Conservation (phyloP, 2,113 vertebrate genomes). For the Corydoras sp. region DNA sequence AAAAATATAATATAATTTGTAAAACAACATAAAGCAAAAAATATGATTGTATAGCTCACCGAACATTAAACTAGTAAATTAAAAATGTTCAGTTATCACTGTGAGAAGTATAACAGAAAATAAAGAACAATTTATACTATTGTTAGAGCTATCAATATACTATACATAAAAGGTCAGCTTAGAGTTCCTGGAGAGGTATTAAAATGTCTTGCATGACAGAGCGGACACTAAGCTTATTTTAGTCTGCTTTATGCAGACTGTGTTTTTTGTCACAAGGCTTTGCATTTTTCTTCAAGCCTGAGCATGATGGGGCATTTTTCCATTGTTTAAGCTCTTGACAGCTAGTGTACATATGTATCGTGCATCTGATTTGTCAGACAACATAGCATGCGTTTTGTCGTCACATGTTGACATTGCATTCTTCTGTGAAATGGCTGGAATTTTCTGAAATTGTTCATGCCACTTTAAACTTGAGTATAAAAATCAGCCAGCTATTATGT, state of each 20-base stretch:
- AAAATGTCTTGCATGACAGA: slow-evolving; percentile 15
- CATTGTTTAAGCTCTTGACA: not conserved
- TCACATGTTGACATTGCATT: slow-evolving; percentile 36
- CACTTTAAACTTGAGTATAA: not conserved
- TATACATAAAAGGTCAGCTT: slow-evolving; percentile 18
- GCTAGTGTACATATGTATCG: not conserved
- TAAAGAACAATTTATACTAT: no score
- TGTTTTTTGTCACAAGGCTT: slow-evolving; percentile 9
- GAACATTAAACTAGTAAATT: no score
- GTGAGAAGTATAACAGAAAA: no score
- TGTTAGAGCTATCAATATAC: not conserved
- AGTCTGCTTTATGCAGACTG: slow-evolving; percentile 11
- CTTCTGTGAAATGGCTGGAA: slow-evolving; percentile 27
- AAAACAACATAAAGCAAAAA: no score
- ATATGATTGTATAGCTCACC: no score
- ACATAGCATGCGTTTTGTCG: slow-evolving; percentile 33
- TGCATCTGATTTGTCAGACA: slow-evolving; percentile 29
- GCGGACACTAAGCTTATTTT: slow-evolving; percentile 32
- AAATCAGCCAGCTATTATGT: not conserved
- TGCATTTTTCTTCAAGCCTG: slow-evolving; percentile 10
- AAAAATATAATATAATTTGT: no score
- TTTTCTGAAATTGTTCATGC: slow-evolving; percentile 25
- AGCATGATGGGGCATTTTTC: slow-evolving; percentile 5
- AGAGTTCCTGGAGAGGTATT: slow-evolving; percentile 13
- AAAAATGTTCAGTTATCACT: no score